Evolutionary conservation across 1,140 invertebrate species (phyloP), one percentile per base, ranked within the genome.

Genomic region (Tachypleus tridentatus): DNA sequence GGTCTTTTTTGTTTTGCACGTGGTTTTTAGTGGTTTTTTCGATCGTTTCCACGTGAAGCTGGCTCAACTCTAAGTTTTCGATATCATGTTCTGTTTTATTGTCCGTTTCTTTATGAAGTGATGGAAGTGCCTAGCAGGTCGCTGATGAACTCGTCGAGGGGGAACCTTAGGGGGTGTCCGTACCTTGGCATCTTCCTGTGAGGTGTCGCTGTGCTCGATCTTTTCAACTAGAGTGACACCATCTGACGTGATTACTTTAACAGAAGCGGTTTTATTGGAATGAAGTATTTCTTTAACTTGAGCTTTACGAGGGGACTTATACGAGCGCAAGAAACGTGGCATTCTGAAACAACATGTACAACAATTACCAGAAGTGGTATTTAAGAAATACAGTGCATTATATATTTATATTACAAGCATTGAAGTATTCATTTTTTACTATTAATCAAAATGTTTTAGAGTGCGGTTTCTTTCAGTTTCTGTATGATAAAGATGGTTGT

Each of bases 241-340:
- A n/a, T 67, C 66, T 3, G 66, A 59, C n/a, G 63, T 64, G 54
- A 67, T 62, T 10, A 67, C 63, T 62, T 64, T 59, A 47, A 67
- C 56, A 50, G 63, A 64, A 5, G 63, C 60, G 29, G 66, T 62
- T 51, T 67, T 63, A 64, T 67, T 64, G 7, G 66, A 58, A 29
- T 67, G 66, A 52, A 62, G 66, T 49, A 67, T 63, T 60, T 67
- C 66, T 47, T 67, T 67, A 48, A 67, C 51, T 52, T 67, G 66
- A 4, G 63, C 63, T 52, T 67, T 67, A 9, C 66, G 66, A 58
- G 66, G 61, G 29, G 66, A 64, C 58, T 63, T 67, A 57, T 67
- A 62, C 3, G 62, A 11, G 10, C 63, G 63, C n/a, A 67, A 57
- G 47, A 59, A 64, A 52, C 62, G 58, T 48, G 63, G 29, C 29